These are phyloP conservation scores for Chiridota heheva DNA, from an alignment of 35 echinoderm and acorn worm genomes.

Conservation along the genomic window DNA sequence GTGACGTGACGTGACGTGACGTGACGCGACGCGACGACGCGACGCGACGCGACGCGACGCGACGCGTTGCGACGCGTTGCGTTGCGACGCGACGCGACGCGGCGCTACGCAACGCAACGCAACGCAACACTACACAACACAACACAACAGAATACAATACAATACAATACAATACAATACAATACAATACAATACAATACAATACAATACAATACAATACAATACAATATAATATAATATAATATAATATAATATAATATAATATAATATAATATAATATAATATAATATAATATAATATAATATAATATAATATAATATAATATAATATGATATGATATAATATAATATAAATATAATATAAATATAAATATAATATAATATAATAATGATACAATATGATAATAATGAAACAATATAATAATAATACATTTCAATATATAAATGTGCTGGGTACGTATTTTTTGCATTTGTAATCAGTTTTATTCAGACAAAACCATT, in stretches of 20 bases:
- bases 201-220: not conserved
- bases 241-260: constrained; percentile 1
- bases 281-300: not conserved
- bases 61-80: not conserved
- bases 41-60: too few species aligned
- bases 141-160: not conserved
- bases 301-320: not conserved
- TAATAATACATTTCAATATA: too few species aligned
- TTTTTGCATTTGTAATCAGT: too few species aligned
- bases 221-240: not conserved
- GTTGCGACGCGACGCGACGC: not conserved
- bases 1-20: too few species aligned
- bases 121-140: not conserved
- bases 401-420: too few species aligned
- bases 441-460: too few species aligned
- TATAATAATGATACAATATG: too few species aligned
- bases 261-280: not conserved
- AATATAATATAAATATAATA: not conserved
- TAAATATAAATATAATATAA: too few species aligned
- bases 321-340: not conserved
- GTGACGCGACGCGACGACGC: too few species aligned
- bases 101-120: not conserved
- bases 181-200: not conserved
- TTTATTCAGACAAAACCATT: too few species aligned
- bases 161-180: not conserved